Base-by-base conservation (phyloP, 1,140 invertebrate species). In the Penaeus vannamei region DNA sequence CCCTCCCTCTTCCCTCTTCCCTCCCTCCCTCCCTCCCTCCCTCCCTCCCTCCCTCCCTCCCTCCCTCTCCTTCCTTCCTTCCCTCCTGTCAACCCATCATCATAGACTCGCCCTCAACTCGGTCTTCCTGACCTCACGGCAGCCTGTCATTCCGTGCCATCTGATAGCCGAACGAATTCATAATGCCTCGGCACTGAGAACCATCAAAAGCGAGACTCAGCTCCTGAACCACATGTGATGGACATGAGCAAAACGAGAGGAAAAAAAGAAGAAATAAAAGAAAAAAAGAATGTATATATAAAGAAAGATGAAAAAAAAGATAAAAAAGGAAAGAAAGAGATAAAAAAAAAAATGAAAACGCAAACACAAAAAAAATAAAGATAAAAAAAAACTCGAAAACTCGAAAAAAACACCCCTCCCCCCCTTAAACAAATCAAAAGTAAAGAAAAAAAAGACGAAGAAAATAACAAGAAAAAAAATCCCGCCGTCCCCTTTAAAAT, bases 71-170 rank as follows among this genome's bases (percentile, higher is more conserved):
- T 53, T 29, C 29, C 17, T 7, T 29, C 26, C 72, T 26, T 77
- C 72, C 26, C 5, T 76, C 72, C 53, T 53, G 7, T 53, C 77
- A 42, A n/a, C 72, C n/a, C 29, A 36, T 77, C 29, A 36, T 77
- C 77, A 80, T 80, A 80, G 12, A 80, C 46, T 53, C 42, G 77
- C 32, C 26, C 42, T 80, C 77, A 80, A 53, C 42, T 53, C 77
- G 36, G 8, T 4, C 36, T 42, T 42, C 36, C 36, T 42, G 36
- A 42, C 36, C 8, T 42, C 1, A 42, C 36, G 4, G 3, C 36
- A 42, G 36, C 36, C 36, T 42, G 36, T 42, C 36, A 42, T 42
- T 42, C 36, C 36, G 4, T 42, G 36, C 36, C 36, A 42, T 42
- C 36, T 42, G 36, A 42, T 42, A 42, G 36, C 36, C 36, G 36